phyloP scores from a whole-genome alignment of 1,140 invertebrate species.

The Brachionus koreanus region DNA sequence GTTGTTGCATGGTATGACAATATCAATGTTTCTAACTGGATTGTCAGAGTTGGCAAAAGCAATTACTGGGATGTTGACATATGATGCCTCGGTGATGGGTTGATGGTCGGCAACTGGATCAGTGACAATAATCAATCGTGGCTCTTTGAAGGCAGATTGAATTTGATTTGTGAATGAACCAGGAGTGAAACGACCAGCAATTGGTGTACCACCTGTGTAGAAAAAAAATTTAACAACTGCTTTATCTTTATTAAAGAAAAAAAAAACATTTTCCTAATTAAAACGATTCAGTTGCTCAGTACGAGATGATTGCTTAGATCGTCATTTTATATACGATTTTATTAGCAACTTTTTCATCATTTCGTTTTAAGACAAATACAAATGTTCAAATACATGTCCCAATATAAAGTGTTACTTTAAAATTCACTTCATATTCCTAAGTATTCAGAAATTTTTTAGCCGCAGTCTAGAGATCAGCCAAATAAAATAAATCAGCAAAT shows the following conservation, averaged over 20 bases:
- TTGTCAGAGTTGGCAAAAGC: slow-evolving; percentile 95
- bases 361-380: not conserved
- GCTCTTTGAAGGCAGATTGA: slow-evolving; percentile 94
- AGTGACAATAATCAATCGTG: slow-evolving; percentile 87
- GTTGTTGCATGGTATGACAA: slow-evolving; percentile 98
- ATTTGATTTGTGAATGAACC: slow-evolving; percentile 96
- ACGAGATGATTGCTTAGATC: slow-evolving; percentile 39
- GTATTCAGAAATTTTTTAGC: not conserved
- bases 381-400: not conserved
- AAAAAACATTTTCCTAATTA: not conserved
- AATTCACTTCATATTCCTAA: slow-evolving; percentile 11
- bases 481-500: not conserved
- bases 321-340: slow-evolving; percentile 19
- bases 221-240: not conserved
- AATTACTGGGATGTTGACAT: slow-evolving; percentile 99
- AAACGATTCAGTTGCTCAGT: slow-evolving; percentile 44
- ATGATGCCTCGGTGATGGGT: slow-evolving; percentile 95
- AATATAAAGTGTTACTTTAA: not conserved
- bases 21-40: slow-evolving; percentile 90
- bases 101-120: slow-evolving; percentile 95
- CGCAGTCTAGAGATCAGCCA: not conserved
- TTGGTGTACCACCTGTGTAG: slow-evolving; percentile 37
- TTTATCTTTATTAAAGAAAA: not conserved
- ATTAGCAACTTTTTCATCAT: slow-evolving; percentile 42
- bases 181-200: slow-evolving; percentile 93